These are phyloP conservation scores for Oreohelix idahoensis DNA, from an alignment of 1,140 invertebrate genomes.

Conservation along the genomic window DNA sequence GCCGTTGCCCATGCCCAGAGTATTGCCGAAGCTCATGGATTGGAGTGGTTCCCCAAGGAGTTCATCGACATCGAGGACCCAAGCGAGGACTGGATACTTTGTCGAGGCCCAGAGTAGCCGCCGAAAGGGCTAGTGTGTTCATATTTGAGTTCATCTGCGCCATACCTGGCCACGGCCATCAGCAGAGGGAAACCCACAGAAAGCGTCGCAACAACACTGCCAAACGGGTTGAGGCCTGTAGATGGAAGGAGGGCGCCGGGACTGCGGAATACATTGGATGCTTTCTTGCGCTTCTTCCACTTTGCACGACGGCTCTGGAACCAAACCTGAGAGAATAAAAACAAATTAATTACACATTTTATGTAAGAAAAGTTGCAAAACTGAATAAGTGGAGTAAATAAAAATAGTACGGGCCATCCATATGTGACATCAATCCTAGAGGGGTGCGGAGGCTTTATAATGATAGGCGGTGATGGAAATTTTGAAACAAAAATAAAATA, in stretches of 20 bases:
- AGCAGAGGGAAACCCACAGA: slow-evolving; percentile 63
- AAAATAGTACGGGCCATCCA: too few relatives aligned
- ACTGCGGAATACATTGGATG: slow-evolving; percentile 92
- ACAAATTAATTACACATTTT: neutral
- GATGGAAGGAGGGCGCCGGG: slow-evolving; percentile 89
- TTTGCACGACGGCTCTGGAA: slow-evolving; percentile 69
- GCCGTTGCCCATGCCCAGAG: slow-evolving; percentile 57
- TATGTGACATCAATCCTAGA: too few relatives aligned
- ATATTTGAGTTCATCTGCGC: slow-evolving; percentile 61
- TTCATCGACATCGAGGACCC: slow-evolving; percentile 24
- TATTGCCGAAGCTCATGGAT: slow-evolving; percentile 52
- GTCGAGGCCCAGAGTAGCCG: slow-evolving; percentile 53
- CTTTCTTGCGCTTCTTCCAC: slow-evolving; percentile 98
- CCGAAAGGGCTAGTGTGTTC: slow-evolving; percentile 60
- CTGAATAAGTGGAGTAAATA: too few relatives aligned
- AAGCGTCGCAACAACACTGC: slow-evolving; percentile 68
- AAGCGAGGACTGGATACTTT: slow-evolving; percentile 48
- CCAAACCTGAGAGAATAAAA: slow-evolving; percentile 27
- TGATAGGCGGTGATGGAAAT: too few relatives aligned
- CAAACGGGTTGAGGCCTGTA: slow-evolving; percentile 91
- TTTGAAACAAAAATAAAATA: too few relatives aligned
- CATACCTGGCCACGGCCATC: slow-evolving; percentile 65
- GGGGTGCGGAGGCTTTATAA: too few relatives aligned
- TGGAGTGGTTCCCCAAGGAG: slow-evolving; percentile 20
- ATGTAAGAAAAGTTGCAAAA: too few relatives aligned